Conservation (phyloP, 2,888 invertebrate species). For the Cantharis lateralis region DNA sequence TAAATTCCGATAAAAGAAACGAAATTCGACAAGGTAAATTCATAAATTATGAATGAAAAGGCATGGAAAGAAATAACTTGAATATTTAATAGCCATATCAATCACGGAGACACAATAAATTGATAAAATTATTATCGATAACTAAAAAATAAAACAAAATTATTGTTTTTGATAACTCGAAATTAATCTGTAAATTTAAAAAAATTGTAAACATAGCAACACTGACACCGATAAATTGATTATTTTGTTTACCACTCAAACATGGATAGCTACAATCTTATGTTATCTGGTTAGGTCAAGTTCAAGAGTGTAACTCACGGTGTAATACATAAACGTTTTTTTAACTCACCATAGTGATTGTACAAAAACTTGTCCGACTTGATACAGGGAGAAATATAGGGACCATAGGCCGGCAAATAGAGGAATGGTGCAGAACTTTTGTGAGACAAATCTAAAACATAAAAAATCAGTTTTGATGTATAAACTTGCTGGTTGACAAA, state of each 20-base stretch:
- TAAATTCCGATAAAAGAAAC: too few relatives aligned
- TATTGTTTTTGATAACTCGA: too few relatives aligned
- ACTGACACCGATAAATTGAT: not conserved
- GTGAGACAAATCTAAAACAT: constrained; percentile 62
- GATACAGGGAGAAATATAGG: constrained; percentile 74
- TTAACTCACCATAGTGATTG: constrained; percentile 72
- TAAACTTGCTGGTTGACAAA: not conserved
- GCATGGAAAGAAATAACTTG: too few relatives aligned
- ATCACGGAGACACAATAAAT: too few relatives aligned
- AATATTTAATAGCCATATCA: too few relatives aligned
- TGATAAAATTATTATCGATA: too few relatives aligned
- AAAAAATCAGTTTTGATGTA: constrained; percentile 11
- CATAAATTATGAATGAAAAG: too few relatives aligned
- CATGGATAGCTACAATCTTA: not conserved
- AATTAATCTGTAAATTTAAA: too few relatives aligned
- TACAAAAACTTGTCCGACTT: constrained; percentile 76
- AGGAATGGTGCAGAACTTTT: constrained; percentile 64
- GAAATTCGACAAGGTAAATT: too few relatives aligned
- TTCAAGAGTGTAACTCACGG: not conserved
- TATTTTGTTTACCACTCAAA: not conserved
- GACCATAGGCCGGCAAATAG: constrained; percentile 69
- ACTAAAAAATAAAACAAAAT: too few relatives aligned
- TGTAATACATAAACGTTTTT: not conserved
- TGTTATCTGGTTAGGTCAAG: not conserved
- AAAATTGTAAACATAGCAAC: not conserved